Evolutionary conservation across 2,888 invertebrate species (phyloP).

Genomic region (Geotrupes spiniger): DNA sequence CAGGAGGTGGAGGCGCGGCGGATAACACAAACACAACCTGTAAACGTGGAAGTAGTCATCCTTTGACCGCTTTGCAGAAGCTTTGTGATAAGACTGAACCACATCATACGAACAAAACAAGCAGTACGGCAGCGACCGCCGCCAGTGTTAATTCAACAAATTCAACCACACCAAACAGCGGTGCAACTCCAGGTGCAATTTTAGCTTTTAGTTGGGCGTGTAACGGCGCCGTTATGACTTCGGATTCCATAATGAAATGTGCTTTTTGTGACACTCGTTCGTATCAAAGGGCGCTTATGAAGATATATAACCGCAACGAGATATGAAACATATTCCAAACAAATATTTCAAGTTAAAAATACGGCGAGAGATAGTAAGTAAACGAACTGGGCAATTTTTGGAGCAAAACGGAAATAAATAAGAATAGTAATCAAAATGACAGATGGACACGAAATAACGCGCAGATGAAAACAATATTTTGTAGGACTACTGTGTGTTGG

Average conservation of each 20-base stretch:
- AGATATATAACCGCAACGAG: no score
- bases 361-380: no score
- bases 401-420: no score
- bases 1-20: constrained; percentile 56
- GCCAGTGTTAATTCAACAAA: constrained; percentile 40
- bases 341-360: no score
- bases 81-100: constrained; percentile 94
- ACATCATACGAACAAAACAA: constrained; percentile 56
- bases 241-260: constrained; percentile 89
- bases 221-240: constrained; percentile 84
- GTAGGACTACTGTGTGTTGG: no score
- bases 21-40: constrained; percentile 56
- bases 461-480: no score
- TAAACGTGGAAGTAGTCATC: constrained; percentile 77
- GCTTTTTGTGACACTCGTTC: constrained; percentile 92
- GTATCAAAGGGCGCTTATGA: constrained; percentile 96
- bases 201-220: constrained; percentile 93
- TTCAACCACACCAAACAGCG: constrained; percentile 39
- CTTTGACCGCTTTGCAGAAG: constrained; percentile 91
- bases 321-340: no score
- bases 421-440: no score
- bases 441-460: no score
- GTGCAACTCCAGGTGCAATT: constrained; percentile 75
- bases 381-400: no score
- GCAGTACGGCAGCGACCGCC: constrained; percentile 44